Base-by-base conservation (phyloP, 1,140 invertebrate genomes). In the Euura lappo region DNA sequence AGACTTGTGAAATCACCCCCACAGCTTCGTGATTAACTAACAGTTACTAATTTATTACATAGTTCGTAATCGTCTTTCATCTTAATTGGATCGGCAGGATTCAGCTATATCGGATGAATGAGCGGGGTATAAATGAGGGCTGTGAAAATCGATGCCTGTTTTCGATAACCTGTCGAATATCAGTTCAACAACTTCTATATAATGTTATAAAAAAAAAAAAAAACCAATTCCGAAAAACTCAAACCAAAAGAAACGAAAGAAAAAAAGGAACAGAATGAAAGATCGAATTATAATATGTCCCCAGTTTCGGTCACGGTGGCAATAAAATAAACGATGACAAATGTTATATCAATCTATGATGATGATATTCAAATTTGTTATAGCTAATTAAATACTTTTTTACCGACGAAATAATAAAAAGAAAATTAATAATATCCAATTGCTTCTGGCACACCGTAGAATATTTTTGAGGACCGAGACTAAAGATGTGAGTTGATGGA, bases 101-200 rank as follows among this genome's bases (percentile, higher is more conserved):
- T 60, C 13, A 60, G 51, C 8, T 60, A 60, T 60, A 60, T 60
- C 51, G 51, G 8, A 11, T 60, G 51, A 60, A 4, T n/a, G 13
- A 60, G 13, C 13, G 51, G 51, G 51, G 51, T 60, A 60, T 6
- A 60, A 60, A 60, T 6, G 13, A 60, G 13, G 51, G 51, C 51
- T 60, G 51, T 60, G 51, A 60, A 60, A 60, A 60, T 60, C 51
- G 13, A 60, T 60, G 51, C 51, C 51, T 60, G 51, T 60, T 60
- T 60, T 60, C 6, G 51, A 60, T 60, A 60, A 60, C 6, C 13
- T 60, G 13, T 60, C 51, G 6, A 60, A 5, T 60, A 60, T 60
- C 51, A 60, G 51, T 60, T 60, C 8, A 60, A 3, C 51, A n/a
- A 60, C 51, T 3, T 60, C 47, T 60, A 11, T 28, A 28, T 28